Conservation (phyloP, 2,797 vertebrate species). For the Danio jaintianensis region DNA sequence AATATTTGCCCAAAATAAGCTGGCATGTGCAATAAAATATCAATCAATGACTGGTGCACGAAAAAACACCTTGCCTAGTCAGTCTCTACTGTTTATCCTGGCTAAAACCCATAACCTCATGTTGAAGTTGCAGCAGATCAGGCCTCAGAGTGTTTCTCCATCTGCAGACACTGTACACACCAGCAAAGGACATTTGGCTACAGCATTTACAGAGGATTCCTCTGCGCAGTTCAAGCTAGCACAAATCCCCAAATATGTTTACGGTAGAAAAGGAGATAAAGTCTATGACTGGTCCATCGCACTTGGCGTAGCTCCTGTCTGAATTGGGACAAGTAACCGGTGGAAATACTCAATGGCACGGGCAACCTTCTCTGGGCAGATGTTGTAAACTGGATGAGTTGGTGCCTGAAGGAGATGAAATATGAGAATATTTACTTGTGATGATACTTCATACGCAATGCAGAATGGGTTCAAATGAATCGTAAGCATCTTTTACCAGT, state of each 20-base stretch:
- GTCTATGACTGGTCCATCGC: conserved; percentile 41
- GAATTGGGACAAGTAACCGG: conserved; percentile 78
- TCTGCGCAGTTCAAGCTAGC: conserved; percentile 14
- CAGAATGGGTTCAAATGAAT: neutral
- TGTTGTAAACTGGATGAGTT: conserved; percentile 95
- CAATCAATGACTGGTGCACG: conserved; percentile 21
- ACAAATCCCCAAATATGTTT: neutral
- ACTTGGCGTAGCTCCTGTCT: conserved; percentile 21
- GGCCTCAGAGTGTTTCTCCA: conserved; percentile 21
- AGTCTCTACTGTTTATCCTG: neutral
- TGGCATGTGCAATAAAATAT: conserved; percentile 27
- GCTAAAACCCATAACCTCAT: conserved; percentile 8
- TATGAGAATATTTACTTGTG: neutral
- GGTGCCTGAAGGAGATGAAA: conserved; percentile 78
- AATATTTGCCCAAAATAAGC: conserved; percentile 8
- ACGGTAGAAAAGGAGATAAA: neutral
- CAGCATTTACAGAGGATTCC: conserved; percentile 37
- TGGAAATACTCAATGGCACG: conserved; percentile 86
- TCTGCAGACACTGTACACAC: conserved; percentile 35
- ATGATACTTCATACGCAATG: neutral
- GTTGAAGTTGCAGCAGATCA: conserved; percentile 37
- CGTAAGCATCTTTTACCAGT: conserved; percentile 81
- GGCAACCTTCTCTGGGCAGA: conserved; percentile 91
- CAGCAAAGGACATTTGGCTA: conserved; percentile 23
- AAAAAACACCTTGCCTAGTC: conserved; percentile 3